Conservation (phyloP, 2,113 vertebrate genomes). For the Nerophis lumbriciformis region DNA sequence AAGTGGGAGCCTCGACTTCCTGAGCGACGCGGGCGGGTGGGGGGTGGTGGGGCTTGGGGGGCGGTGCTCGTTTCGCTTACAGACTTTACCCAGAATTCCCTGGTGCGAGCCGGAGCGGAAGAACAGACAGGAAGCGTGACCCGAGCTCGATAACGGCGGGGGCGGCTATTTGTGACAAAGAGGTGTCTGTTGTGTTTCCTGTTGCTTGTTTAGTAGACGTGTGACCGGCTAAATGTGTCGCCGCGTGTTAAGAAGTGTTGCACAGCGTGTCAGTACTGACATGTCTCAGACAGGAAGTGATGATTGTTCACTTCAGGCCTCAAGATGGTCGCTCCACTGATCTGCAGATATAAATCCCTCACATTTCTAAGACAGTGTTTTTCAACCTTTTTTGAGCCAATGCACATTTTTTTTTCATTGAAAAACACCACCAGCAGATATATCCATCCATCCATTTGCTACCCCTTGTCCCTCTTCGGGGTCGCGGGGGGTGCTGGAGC, state of each 20-base stretch:
- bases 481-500: too few species aligned
- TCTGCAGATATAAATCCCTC: conserved; percentile 12
- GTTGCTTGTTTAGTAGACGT: conserved; percentile 60
- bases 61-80: background rate
- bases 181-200: conserved; percentile 57
- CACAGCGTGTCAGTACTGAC: background rate
- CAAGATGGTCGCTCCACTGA: conserved; percentile 16
- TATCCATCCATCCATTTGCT: too few species aligned
- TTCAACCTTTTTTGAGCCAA: too few species aligned
- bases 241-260: conserved; percentile 33
- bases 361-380: background rate
- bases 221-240: conserved; percentile 43
- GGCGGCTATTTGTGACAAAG: conserved; percentile 48
- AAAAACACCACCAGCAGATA: too few species aligned
- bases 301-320: conserved; percentile 12
- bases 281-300: background rate
- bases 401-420: too few species aligned
- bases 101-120: conserved; percentile 15
- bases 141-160: conserved; percentile 52
- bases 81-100: conserved; percentile 41
- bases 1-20: conserved; percentile 61
- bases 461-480: too few species aligned
- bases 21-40: conserved; percentile 6
- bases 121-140: conserved; percentile 60
- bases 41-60: background rate